Base-by-base conservation (phyloP, 2,888 invertebrate genomes). In the Phrixothrix hirtus region DNA sequence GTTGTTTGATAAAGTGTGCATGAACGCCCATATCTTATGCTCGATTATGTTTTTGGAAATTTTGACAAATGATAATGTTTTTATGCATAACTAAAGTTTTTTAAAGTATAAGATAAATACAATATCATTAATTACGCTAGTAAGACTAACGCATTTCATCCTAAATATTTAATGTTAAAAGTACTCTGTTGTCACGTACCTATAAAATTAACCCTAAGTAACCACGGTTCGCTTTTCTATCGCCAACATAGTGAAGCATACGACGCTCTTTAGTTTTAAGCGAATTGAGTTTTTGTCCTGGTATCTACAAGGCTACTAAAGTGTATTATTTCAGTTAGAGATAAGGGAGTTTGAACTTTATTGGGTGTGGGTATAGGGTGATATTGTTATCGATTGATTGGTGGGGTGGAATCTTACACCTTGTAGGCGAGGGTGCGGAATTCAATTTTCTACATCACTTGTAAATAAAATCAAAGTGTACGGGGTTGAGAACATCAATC, bases 381-480 rank as follows among this genome's bases (percentile, higher is more conserved):
- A 59, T 58, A 59, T 59, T 48, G 56, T 60, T 67, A 70, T 70
- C 70, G 70, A 70, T 71, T 70, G 68, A 66, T 67, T 63, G 62
- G 59, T 51, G 59, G 63, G 66, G 63, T 63, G 69, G 68, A 69
- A 69, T 68, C 67, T 67, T 66, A 69, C 71, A 71, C 71, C 71
- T 71, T 69, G 61, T 51, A 62, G 58, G 55, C 65, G 68, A 68
- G 74, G 74, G 73, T 67, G 75, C 68, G 73, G 70, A 76, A 74
- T 76, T 73, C 76, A 76, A 76, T 76, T 76, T 76, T 76, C 76
- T 75, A 75, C 76, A 75, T 75, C 75, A 74, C 73, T 75, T 74
- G 75, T 73, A 74, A 75, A 76, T 75, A 75, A 76, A 75, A 76
- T 75, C 74, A 73, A 67, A 74, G 73, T 68, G 69, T 67, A 60